Evolutionary conservation across 2,888 invertebrate genomes (phyloP).

Genomic region (Meloe dianella): DNA sequence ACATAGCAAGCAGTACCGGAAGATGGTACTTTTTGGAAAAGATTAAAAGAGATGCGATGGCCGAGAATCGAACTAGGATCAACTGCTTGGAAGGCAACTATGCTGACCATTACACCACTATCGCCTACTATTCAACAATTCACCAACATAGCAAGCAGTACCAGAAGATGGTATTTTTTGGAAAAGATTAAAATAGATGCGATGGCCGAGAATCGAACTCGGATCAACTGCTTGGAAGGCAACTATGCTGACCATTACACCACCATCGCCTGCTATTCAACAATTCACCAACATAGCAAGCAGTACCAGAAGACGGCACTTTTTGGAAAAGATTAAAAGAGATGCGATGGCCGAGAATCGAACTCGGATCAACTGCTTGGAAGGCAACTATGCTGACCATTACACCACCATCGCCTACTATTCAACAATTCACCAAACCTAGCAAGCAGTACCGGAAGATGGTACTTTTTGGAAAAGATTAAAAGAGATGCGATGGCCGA

Average conservation of each 20-base stretch:
- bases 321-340: constrained; percentile 50
- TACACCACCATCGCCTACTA: constrained; percentile 49
- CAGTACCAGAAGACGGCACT: not conserved
- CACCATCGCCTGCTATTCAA: not conserved
- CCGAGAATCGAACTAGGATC: not conserved
- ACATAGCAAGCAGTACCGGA: not conserved
- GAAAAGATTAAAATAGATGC: not conserved
- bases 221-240: constrained; percentile 61
- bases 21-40: not conserved
- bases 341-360: constrained; percentile 41
- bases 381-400: constrained; percentile 61
- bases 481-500: constrained; percentile 57
- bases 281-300: not conserved
- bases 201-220: constrained; percentile 34
- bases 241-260: constrained; percentile 60
- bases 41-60: constrained; percentile 50
- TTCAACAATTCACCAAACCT: not conserved
- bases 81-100: constrained; percentile 7
- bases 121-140: not conserved
- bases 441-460: not conserved
- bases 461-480: not conserved
- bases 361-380: constrained; percentile 60
- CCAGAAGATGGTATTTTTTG: not conserved
- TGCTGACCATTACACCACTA: constrained; percentile 1
- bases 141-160: not conserved